These are phyloP conservation scores for Zelleria hepariella DNA, from an alignment of 2,888 invertebrate genomes.

Conservation along the genomic window DNA sequence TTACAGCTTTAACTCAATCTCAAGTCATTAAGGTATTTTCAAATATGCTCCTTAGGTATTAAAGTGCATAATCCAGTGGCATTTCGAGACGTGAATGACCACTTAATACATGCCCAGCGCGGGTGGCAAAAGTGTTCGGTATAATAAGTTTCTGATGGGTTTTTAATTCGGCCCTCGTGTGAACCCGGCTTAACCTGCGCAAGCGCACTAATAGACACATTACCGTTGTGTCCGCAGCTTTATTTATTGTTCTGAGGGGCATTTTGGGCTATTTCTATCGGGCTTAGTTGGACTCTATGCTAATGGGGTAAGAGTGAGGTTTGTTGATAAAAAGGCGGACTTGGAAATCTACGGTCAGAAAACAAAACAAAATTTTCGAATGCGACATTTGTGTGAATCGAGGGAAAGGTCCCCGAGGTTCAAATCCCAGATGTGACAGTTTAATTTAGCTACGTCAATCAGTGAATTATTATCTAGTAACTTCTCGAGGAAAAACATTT, in stretches of 20 bases:
- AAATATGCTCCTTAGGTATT: neutral
- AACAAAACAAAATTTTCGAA: too few relatives aligned
- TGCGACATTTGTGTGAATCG: too few relatives aligned
- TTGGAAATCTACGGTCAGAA: too few relatives aligned
- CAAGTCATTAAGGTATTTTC: neutral
- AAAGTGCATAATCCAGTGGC: neutral
- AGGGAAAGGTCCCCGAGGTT: too few relatives aligned
- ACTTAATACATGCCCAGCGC: constrained; percentile 11
- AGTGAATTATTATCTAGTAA: too few relatives aligned
- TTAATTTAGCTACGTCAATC: too few relatives aligned
- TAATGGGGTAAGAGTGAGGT: too few relatives aligned
- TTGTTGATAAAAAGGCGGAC: too few relatives aligned
- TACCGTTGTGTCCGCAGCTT: constrained; percentile 20
- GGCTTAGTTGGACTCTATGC: neutral
- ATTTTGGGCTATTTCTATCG: neutral
- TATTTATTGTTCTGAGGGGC: neutral
- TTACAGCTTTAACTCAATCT: neutral
- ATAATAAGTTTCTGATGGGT: constrained; percentile 65
- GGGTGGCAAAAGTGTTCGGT: constrained; percentile 47
- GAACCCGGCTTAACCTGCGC: constrained; percentile 36
- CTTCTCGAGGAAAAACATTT: too few relatives aligned
- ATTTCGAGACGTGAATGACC: neutral
- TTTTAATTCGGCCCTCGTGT: constrained; percentile 65
- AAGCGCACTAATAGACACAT: constrained; percentile 59
- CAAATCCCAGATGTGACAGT: too few relatives aligned